Conservation (phyloP, 2,888 invertebrate genomes). For the Punctoribates punctum region DNA sequence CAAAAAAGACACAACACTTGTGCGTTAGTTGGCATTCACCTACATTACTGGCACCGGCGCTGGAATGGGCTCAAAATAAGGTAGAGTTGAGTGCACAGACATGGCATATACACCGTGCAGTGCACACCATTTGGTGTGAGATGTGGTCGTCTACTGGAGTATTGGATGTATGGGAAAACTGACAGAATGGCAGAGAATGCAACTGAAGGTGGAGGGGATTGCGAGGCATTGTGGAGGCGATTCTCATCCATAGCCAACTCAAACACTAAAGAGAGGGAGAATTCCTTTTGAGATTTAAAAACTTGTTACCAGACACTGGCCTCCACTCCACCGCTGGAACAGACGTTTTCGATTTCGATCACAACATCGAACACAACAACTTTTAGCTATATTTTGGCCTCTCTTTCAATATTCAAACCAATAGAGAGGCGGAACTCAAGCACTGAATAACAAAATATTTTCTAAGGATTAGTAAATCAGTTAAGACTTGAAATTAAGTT, state of each 20-base stretch:
- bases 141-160: background rate
- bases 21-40: background rate
- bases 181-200: background rate
- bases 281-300: constrained; percentile 10
- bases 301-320: constrained; percentile 6
- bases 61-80: background rate
- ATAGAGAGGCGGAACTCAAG: no score
- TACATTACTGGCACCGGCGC: constrained; percentile 1
- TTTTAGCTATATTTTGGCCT: background rate
- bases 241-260: background rate
- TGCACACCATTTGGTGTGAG: no score
- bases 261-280: background rate
- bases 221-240: constrained; percentile 1
- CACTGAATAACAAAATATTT: no score
- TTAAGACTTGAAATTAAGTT: no score
- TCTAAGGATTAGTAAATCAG: no score
- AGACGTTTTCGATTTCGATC: background rate
- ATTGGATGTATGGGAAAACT: constrained; percentile 1
- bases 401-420: background rate
- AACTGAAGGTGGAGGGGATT: constrained; percentile 3
- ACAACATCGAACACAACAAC: background rate
- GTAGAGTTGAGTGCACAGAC: background rate
- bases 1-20: background rate
- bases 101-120: background rate
- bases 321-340: background rate